Evolutionary conservation across 2,888 invertebrate species (phyloP).

Genomic region (Carpatolechia fugitivella): DNA sequence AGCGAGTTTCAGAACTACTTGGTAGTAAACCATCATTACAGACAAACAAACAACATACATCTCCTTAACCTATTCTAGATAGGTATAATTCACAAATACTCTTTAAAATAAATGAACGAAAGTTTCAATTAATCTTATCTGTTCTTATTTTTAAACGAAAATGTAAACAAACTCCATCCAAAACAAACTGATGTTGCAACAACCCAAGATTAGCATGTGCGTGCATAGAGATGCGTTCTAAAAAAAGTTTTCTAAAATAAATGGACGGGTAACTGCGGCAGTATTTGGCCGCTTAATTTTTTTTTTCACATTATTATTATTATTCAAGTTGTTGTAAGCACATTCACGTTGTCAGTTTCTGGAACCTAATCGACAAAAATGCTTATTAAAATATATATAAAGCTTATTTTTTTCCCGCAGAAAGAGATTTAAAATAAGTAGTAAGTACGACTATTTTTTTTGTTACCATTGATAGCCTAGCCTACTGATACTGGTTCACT

Average conservation of each 20-base stretch:
- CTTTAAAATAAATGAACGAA: too few species aligned
- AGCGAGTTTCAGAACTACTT: background rate
- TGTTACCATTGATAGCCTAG: too few species aligned
- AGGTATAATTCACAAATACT: too few species aligned
- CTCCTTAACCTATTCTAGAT: too few species aligned
- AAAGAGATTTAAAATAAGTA: too few species aligned
- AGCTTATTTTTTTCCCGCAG: too few species aligned
- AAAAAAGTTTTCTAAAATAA: slow-evolving; percentile 33
- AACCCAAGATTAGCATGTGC: slow-evolving; percentile 9
- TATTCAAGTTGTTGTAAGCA: background rate
- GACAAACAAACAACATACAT: too few species aligned
- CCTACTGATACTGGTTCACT: too few species aligned
- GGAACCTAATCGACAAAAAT: too few species aligned
- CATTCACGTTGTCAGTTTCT: background rate
- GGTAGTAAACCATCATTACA: too few species aligned
- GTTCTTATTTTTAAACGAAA: background rate
- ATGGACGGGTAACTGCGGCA: background rate
- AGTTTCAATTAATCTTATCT: background rate
- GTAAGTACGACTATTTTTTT: too few species aligned
- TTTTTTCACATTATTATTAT: background rate
- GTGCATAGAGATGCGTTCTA: slow-evolving; percentile 38
- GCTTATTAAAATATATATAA: too few species aligned
- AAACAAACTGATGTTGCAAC: slow-evolving; percentile 10
- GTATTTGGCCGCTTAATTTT: background rate
- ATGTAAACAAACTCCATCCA: slow-evolving; percentile 6